Conservation (phyloP, 2,888 invertebrate species). For the Galerucella pusilla region DNA sequence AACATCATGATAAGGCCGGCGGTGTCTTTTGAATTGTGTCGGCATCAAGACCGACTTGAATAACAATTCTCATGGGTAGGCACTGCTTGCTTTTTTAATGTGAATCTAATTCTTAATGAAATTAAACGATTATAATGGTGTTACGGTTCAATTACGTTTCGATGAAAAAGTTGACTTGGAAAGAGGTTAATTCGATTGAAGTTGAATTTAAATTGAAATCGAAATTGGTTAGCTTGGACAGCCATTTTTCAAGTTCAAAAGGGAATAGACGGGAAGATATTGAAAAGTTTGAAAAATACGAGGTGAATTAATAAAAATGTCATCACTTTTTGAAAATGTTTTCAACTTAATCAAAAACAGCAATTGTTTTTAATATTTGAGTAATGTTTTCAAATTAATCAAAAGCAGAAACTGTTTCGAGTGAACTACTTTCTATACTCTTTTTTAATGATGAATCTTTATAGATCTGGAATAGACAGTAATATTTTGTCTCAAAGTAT, state of each 20-base stretch:
- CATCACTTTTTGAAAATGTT: too few relatives aligned
- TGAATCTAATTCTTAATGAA: slow-evolving; percentile 22
- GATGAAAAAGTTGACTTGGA: neutral
- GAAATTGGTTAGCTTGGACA: neutral
- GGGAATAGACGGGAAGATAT: neutral
- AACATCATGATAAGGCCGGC: slow-evolving; percentile 35
- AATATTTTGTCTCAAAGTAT: too few relatives aligned
- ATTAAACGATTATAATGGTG: slow-evolving; percentile 4
- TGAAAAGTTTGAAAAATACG: neutral
- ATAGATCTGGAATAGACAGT: too few relatives aligned
- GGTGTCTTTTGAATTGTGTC: slow-evolving; percentile 32
- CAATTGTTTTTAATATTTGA: too few relatives aligned
- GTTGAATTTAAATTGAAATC: neutral
- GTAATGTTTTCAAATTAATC: too few relatives aligned
- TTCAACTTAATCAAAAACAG: too few relatives aligned
- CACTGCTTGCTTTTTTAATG: slow-evolving; percentile 4
- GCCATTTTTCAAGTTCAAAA: neutral
- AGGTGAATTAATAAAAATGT: neutral
- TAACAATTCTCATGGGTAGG: slow-evolving; percentile 11
- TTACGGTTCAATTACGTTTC: neutral
- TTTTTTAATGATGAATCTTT: too few relatives aligned
- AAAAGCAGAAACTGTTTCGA: too few relatives aligned
- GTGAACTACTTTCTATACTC: too few relatives aligned
- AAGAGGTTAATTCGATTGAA: neutral
- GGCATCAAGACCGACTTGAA: slow-evolving; percentile 18